phyloP scores from a whole-genome alignment of 1,140 invertebrate genomes.

The Plectrocnemia conspersa region DNA sequence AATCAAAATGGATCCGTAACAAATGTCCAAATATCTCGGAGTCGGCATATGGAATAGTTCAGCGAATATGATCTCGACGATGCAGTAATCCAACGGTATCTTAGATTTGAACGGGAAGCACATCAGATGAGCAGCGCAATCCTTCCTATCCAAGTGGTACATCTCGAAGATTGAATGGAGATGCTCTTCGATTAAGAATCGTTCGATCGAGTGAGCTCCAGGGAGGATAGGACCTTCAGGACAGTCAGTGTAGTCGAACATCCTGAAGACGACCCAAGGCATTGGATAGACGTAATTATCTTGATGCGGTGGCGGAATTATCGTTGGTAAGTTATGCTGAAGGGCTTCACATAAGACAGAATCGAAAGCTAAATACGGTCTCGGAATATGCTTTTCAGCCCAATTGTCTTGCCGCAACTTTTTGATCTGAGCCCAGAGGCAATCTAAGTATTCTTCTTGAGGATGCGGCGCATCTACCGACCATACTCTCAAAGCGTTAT shows the following conservation, averaged over 20 bases:
- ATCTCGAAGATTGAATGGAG: conserved; percentile 89
- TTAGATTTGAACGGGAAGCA: conserved; percentile 90
- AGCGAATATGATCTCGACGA: conserved; percentile 94
- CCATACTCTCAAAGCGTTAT: conserved; percentile 89
- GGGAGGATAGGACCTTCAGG: conserved; percentile 88
- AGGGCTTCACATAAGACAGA: conserved; percentile 90
- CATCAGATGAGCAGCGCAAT: conserved; percentile 88
- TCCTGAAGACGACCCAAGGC: conserved; percentile 83
- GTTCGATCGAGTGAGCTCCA: conserved; percentile 93
- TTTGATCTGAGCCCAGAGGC: conserved; percentile 88
- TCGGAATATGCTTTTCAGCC: conserved; percentile 93
- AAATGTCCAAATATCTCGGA: conserved; percentile 84
- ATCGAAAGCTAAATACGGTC: conserved; percentile 95
- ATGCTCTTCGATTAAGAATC: conserved; percentile 97
- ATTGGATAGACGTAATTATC: conserved; percentile 84
- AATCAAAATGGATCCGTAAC: conserved; percentile 92
- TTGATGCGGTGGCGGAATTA: conserved; percentile 87
- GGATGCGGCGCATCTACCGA: conserved; percentile 85
- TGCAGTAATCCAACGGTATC: conserved; percentile 96
- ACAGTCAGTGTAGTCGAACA: conserved; percentile 99
- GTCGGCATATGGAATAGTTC: conserved; percentile 91
- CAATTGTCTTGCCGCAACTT: conserved; percentile 93
- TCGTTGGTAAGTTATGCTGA: conserved; percentile 88
- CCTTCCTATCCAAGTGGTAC: conserved; percentile 85
- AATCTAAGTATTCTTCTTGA: conserved; percentile 98